Conservation (phyloP, 1,140 invertebrate species). For the Oryzaephilus surinamensis region DNA sequence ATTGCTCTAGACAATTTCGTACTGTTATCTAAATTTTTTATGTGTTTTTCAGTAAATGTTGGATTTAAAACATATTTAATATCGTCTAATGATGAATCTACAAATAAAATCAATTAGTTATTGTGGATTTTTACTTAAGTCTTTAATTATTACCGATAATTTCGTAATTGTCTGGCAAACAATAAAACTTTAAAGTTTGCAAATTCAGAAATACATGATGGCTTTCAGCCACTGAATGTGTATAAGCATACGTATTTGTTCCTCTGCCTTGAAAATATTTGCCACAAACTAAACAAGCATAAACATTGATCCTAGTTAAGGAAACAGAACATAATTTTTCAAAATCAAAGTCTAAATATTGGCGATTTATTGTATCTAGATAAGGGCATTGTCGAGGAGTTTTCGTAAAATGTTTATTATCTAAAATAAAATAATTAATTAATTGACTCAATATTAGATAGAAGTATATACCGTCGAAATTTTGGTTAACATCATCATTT, state of each 20-base stretch:
- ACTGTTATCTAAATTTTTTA: slow-evolving; percentile 67
- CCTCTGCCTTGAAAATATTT: slow-evolving; percentile 99
- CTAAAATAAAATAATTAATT: no score
- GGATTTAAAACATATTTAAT: slow-evolving; percentile 99
- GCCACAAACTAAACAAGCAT: slow-evolving; percentile 98
- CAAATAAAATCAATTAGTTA: slow-evolving; percentile 21
- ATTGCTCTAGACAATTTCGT: slow-evolving; percentile 89
- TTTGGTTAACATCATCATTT: no score
- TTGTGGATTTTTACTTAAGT: slow-evolving; percentile 3
- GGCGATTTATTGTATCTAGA: slow-evolving; percentile 92
- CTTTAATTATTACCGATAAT: slow-evolving; percentile 70
- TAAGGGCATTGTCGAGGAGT: slow-evolving; percentile 65
- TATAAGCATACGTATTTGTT: slow-evolving; percentile 97
- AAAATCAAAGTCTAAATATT: slow-evolving; percentile 99
- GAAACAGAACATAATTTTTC: slow-evolving; percentile 99
- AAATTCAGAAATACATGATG: slow-evolving; percentile 99
- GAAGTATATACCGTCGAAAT: no score
- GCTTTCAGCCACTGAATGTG: slow-evolving; percentile 92
- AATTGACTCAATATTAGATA: no score
- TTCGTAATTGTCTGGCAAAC: slow-evolving; percentile 98
- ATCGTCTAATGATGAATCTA: slow-evolving; percentile 95
- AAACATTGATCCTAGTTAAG: slow-evolving; percentile 96
- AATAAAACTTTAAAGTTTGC: slow-evolving; percentile 96
- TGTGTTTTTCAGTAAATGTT: slow-evolving; percentile 79
- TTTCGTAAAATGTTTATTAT: no score